A percentile compares a stretch with the other conserved stretches of the same genome.
Evolutionary conservation across 64 coral and sea anemone species (phyloP).

Genomic region (Stylophora pistillata): DNA sequence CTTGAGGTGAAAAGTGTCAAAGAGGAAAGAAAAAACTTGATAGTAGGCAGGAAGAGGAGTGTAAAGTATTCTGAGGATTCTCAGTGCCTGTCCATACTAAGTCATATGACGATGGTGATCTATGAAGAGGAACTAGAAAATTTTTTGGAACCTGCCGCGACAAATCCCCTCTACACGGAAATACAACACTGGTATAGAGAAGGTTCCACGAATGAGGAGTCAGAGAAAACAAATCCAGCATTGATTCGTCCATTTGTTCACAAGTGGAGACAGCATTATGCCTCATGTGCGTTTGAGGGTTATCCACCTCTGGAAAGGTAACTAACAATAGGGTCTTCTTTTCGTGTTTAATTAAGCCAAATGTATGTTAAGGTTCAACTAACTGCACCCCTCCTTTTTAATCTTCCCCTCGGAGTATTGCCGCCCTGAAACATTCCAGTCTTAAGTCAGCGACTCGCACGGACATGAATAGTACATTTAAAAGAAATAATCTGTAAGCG

Average conservation of each 20-base stretch:
- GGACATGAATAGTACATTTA: too few relatives aligned
- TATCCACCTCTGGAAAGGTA: slow-evolving; percentile 50
- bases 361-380: too few relatives aligned
- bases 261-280: slow-evolving; percentile 57
- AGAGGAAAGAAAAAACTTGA: slow-evolving; percentile 35
- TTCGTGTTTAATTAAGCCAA: too few relatives aligned
- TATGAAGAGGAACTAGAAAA: not conserved
- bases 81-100: not conserved
- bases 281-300: slow-evolving; percentile 49
- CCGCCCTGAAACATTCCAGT: too few relatives aligned
- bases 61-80: not conserved
- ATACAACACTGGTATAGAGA: slow-evolving; percentile 54
- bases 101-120: not conserved
- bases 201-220: slow-evolving; percentile 44
- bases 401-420: too few relatives aligned
- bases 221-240: slow-evolving; percentile 31
- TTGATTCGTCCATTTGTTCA: slow-evolving; percentile 64
- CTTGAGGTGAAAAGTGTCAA: too few relatives aligned
- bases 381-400: too few relatives aligned
- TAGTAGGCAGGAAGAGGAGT: not conserved
- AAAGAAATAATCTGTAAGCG: too few relatives aligned
- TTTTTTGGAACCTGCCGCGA: not conserved
- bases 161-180: slow-evolving; percentile 23
- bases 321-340: too few relatives aligned
- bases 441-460: too few relatives aligned